These are phyloP conservation scores for Parazoanthus atlanticus DNA, from an alignment of 92 coral and sea anemone genomes.

Conservation along the genomic window DNA sequence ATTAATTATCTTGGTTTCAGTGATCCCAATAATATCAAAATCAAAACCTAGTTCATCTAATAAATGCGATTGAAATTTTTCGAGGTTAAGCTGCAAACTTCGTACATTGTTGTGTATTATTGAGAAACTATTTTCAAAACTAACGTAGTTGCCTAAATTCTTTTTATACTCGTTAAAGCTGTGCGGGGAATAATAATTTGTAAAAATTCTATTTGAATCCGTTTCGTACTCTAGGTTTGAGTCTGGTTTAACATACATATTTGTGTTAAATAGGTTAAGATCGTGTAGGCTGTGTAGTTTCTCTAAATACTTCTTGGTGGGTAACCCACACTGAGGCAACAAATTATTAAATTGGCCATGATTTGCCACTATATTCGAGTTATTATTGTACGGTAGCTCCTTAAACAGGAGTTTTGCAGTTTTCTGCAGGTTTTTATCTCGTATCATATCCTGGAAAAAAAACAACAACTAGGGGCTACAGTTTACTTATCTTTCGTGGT, in stretches of 20 bases:
- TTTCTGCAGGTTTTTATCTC: no score
- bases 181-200: background rate
- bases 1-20: constrained; percentile 29
- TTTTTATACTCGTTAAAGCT: constrained; percentile 4
- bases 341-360: no score
- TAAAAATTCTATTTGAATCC: no score
- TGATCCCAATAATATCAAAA: constrained; percentile 26
- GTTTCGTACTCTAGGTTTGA: background rate
- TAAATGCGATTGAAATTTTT: constrained; percentile 21
- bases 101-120: constrained; percentile 25
- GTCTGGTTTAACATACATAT: background rate
- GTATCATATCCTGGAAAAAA: background rate
- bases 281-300: background rate
- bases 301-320: no score
- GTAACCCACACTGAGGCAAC: no score
- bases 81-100: constrained; percentile 30
- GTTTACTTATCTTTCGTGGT: background rate
- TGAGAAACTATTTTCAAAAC: constrained; percentile 25
- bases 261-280: background rate
- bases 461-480: background rate
- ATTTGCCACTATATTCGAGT: background rate
- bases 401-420: no score
- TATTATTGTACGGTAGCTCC: background rate
- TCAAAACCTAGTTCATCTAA: constrained; percentile 22
- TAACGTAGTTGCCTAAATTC: constrained; percentile 14